Percentiles rank a stretch among this genome's conserved stretches.
Conservation (phyloP, 2,113 vertebrate genomes). For the Isurus oxyrinchus region DNA sequence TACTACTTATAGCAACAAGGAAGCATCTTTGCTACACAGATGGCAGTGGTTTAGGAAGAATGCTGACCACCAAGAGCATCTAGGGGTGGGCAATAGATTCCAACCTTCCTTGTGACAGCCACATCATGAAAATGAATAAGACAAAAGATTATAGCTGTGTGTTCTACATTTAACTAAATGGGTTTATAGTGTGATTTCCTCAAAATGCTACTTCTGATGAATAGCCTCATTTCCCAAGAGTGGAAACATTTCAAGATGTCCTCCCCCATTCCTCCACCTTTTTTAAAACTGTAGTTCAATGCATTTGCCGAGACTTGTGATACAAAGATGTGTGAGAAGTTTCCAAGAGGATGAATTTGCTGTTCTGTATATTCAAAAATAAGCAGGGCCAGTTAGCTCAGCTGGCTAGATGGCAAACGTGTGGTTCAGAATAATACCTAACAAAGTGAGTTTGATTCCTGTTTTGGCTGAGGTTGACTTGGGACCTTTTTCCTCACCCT, state of each 20-base stretch:
- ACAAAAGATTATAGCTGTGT: neutral
- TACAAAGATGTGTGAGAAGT: neutral
- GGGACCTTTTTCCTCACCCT: too few relatives aligned
- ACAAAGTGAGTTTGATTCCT: too few relatives aligned
- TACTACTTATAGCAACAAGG: neutral
- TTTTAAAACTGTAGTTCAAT: neutral
- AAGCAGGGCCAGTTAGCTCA: too few relatives aligned
- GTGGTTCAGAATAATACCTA: too few relatives aligned
- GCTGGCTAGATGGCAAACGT: too few relatives aligned
- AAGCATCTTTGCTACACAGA: neutral
- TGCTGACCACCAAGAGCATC: neutral
- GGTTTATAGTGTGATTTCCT: neutral
- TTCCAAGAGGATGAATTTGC: neutral
- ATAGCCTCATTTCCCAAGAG: neutral
- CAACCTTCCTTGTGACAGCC: rapidly evolving
- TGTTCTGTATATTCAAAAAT: neutral
- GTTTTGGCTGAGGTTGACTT: too few relatives aligned
- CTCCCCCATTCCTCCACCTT: neutral
- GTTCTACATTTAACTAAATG: neutral
- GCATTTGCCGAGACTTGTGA: neutral
- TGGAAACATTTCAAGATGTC: neutral
- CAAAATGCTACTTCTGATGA: neutral
- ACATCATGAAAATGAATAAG: neutral
- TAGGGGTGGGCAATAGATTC: neutral
- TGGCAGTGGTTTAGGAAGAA: neutral